These are phyloP conservation scores for Chanos chanos DNA, from an alignment of 2,797 vertebrate species.

Conservation along the genomic window DNA sequence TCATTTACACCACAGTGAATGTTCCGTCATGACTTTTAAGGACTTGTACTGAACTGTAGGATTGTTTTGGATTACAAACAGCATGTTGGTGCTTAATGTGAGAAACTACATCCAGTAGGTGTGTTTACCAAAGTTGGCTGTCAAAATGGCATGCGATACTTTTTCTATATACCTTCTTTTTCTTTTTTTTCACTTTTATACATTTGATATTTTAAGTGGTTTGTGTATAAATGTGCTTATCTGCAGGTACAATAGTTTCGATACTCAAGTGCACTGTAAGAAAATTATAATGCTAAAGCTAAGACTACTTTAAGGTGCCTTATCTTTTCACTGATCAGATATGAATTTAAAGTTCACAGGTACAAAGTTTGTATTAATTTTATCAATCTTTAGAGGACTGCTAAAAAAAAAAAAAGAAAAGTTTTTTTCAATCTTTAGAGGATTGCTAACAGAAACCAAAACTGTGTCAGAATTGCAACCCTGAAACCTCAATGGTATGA, in stretches of 20 bases:
- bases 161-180: constrained; percentile 53
- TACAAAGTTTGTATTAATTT: constrained; percentile 37
- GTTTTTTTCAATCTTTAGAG: too few species aligned
- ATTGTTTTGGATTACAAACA: constrained; percentile 29
- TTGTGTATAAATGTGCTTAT: constrained; percentile 43
- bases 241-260: constrained; percentile 41
- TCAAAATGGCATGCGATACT: constrained; percentile 48
- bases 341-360: background rate
- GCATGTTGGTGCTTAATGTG: constrained; percentile 30
- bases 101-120: constrained; percentile 31
- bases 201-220: constrained; percentile 52
- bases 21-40: constrained; percentile 8
- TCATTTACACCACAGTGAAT: constrained; percentile 14
- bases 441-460: too few species aligned
- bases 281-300: constrained; percentile 41
- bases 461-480: too few species aligned
- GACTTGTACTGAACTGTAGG: constrained; percentile 3
- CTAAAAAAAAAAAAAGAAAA: background rate
- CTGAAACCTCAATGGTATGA: too few species aligned
- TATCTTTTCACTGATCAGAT: constrained; percentile 19
- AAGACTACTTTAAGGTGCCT: constrained; percentile 47
- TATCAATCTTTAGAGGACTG: constrained; percentile 11
- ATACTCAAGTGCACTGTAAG: constrained; percentile 54
- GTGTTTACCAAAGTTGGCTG: constrained; percentile 33
- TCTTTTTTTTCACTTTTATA: constrained; percentile 74